A percentile compares a stretch with the other conserved stretches of the same genome.
phyloP scores from a whole-genome alignment of 2,888 invertebrate genomes.

The Mesorhabditis belari region DNA sequence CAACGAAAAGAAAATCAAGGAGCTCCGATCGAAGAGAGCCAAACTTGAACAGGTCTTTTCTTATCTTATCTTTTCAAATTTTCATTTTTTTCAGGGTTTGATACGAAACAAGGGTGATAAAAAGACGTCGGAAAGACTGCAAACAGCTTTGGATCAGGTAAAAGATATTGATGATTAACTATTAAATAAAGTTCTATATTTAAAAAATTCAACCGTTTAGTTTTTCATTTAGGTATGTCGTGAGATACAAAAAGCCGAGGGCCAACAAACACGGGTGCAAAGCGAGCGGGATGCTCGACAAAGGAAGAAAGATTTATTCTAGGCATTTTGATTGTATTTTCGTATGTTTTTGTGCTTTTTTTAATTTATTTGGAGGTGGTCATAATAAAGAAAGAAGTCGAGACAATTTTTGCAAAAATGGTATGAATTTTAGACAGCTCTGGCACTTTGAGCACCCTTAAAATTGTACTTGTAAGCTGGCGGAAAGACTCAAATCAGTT shows the following conservation, averaged over 20 bases:
- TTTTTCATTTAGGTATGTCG: background rate
- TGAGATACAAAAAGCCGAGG: slow-evolving; percentile 11
- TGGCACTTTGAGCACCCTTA: too few species aligned
- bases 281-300: slow-evolving; percentile 11
- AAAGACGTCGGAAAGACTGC: slow-evolving; percentile 11
- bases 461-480: too few species aligned
- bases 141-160: slow-evolving; percentile 7
- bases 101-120: slow-evolving; percentile 15
- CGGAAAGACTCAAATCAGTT: too few species aligned
- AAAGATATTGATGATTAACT: too few species aligned
- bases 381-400: too few species aligned
- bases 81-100: slow-evolving; percentile 13
- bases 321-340: background rate
- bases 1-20: slow-evolving; percentile 20
- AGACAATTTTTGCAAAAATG: too few species aligned
- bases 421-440: too few species aligned
- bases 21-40: slow-evolving; percentile 17
- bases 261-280: slow-evolving; percentile 8
- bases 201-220: background rate
- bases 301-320: slow-evolving; percentile 21
- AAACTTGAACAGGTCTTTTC: slow-evolving; percentile 22
- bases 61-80: background rate
- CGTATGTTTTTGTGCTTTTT: background rate
- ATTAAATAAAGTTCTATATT: slow-evolving; percentile 1
- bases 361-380: too few species aligned